phyloP scores from a whole-genome alignment of 92 coral and sea anemone species.

The Palythoa caribaeorum region DNA sequence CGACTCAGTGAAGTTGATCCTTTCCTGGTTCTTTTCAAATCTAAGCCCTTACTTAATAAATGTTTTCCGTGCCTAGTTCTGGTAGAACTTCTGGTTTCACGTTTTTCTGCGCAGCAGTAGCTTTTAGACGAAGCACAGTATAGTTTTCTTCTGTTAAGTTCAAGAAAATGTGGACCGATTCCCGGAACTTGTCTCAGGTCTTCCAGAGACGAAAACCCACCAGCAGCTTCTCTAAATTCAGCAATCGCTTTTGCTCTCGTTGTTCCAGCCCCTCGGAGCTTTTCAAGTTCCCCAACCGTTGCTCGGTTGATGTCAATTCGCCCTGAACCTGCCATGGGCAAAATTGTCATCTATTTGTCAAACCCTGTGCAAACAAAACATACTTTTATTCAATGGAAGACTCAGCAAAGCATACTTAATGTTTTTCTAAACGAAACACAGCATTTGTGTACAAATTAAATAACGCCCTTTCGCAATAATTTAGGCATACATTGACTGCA shows the following conservation, averaged over 20 bases:
- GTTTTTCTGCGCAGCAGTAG: conserved; percentile 43
- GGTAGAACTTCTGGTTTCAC: conserved; percentile 83
- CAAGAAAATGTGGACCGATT: conserved; percentile 84
- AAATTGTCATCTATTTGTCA: conserved; percentile 14
- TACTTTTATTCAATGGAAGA: background rate
- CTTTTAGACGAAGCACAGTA: conserved; percentile 78
- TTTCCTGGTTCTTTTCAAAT: conserved; percentile 37
- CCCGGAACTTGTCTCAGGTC: conserved; percentile 89
- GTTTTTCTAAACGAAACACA: too few species aligned
- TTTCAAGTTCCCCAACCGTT: conserved; percentile 82
- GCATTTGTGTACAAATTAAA: background rate
- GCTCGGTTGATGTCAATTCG: conserved; percentile 93
- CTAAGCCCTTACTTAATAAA: conserved; percentile 40
- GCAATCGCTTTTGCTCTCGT: conserved; percentile 89
- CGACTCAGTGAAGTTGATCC: conserved; percentile 29
- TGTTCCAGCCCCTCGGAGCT: conserved; percentile 89
- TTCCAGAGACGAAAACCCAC: conserved; percentile 87
- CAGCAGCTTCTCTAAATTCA: conserved; percentile 87
- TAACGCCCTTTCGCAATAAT: conserved; percentile 29
- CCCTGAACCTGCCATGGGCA: conserved; percentile 89
- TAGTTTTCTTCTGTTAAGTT: conserved; percentile 73
- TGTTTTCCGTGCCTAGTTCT: conserved; percentile 67
- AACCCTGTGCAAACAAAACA: conserved; percentile 20
- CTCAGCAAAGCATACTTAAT: background rate
- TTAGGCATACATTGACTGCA: background rate